These are phyloP conservation scores for Dendrolimus pini DNA, from an alignment of 2,888 invertebrate genomes.

Conservation along the genomic window DNA sequence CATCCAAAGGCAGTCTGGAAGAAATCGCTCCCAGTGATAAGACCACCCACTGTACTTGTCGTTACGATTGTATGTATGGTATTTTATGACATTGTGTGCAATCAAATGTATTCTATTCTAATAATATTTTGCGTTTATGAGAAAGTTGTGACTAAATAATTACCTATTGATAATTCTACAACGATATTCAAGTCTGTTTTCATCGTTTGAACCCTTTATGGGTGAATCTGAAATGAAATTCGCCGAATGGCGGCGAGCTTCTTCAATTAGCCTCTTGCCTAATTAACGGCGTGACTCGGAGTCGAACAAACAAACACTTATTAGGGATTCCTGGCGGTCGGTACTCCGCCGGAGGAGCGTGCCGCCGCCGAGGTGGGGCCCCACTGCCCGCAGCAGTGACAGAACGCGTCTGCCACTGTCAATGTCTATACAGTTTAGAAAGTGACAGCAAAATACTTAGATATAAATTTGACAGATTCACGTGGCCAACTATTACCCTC, in stretches of 20 bases:
- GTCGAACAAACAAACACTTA: not conserved
- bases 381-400: not conserved
- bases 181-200: not conserved
- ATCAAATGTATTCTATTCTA: not conserved
- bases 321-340: not conserved
- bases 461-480: not conserved
- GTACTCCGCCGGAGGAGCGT: not conserved
- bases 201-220: not conserved
- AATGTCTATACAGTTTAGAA: not conserved
- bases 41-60: too few species aligned
- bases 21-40: too few species aligned
- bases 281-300: not conserved
- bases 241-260: not conserved
- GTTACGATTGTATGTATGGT: too few species aligned
- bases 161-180: not conserved
- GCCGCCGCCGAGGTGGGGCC: not conserved
- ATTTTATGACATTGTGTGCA: not conserved
- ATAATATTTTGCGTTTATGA: too few species aligned
- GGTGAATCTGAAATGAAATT: not conserved
- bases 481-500: not conserved
- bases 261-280: not conserved
- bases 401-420: not conserved
- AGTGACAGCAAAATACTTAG: not conserved
- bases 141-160: not conserved
- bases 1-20: too few species aligned